phyloP scores from a whole-genome alignment of 2,113 vertebrate species.

The Heterotilapia buettikoferi region DNA sequence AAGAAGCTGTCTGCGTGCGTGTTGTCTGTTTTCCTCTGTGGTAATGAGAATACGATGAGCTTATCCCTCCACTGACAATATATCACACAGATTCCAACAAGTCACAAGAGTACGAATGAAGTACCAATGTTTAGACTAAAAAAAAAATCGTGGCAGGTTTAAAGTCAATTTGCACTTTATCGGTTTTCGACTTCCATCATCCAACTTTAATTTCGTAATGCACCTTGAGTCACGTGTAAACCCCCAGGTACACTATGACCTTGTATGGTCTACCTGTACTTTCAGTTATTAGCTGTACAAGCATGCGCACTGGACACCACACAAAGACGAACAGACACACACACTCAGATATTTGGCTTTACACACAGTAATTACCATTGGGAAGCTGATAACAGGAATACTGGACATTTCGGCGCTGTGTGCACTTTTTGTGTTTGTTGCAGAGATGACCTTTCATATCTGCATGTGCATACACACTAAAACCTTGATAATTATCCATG shows the following conservation, averaged over 20 bases:
- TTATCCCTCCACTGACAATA: background rate
- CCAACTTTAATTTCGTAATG: background rate
- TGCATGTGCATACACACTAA: background rate
- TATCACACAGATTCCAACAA: background rate
- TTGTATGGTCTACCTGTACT: background rate
- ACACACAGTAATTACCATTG: constrained; percentile 20
- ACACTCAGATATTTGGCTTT: background rate
- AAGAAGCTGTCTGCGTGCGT: background rate
- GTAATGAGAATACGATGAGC: constrained; percentile 13
- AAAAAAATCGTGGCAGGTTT: background rate
- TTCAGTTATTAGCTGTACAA: constrained; percentile 11
- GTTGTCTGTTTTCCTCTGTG: constrained; percentile 29
- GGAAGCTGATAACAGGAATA: constrained; percentile 23
- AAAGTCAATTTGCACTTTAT: background rate
- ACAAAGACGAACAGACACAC: background rate
- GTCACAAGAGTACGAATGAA: background rate
- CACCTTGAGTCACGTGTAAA: background rate
- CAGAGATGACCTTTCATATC: background rate
- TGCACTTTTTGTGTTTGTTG: constrained; percentile 9
- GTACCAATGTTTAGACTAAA: background rate
- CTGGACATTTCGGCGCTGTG: constrained; percentile 7
- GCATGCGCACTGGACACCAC: background rate
- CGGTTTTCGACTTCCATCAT: background rate
- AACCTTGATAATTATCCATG: constrained; percentile 26
- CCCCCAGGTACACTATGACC: constrained; percentile 14